These are phyloP conservation scores for Ormyrus rosae DNA, from an alignment of 2,888 invertebrate genomes.

Conservation along the genomic window DNA sequence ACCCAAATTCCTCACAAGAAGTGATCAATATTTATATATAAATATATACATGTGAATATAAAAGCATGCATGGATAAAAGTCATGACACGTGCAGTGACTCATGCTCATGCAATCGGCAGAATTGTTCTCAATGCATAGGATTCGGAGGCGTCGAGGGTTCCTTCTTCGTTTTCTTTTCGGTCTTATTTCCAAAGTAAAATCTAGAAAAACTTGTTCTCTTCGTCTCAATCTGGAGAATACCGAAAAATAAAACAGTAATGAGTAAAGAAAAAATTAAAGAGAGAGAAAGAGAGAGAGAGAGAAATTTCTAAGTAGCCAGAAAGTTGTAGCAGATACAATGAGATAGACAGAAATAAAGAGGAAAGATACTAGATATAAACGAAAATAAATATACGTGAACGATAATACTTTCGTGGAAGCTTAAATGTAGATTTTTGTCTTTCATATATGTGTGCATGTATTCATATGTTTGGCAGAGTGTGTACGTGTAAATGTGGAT, in stretches of 20 bases:
- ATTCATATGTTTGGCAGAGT: slow-evolving; percentile 48
- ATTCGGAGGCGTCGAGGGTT: slow-evolving; percentile 40
- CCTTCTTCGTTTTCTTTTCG: slow-evolving; percentile 44
- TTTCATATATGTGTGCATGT: slow-evolving; percentile 51
- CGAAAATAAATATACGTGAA: slow-evolving; percentile 45
- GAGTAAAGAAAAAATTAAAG: slow-evolving; percentile 42
- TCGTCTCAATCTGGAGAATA: slow-evolving; percentile 42
- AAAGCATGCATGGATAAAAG: slow-evolving; percentile 49
- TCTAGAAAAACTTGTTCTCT: slow-evolving; percentile 30
- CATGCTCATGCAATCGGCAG: slow-evolving; percentile 52
- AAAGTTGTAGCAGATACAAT: slow-evolving; percentile 1
- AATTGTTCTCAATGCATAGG: slow-evolving; percentile 46
- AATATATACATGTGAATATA: slow-evolving; percentile 29
- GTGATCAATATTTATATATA: slow-evolving; percentile 29
- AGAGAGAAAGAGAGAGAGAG: slow-evolving; percentile 23
- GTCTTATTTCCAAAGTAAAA: slow-evolving; percentile 25
- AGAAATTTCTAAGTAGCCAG: not conserved
- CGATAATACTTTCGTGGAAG: slow-evolving; percentile 47
- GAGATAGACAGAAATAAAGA: slow-evolving; percentile 22
- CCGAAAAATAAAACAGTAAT: slow-evolving; percentile 36
- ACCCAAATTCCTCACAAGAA: slow-evolving; percentile 30
- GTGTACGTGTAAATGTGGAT: slow-evolving; percentile 47
- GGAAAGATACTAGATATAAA: slow-evolving; percentile 39
- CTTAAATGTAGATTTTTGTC: slow-evolving; percentile 54
- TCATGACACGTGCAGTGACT: slow-evolving; percentile 47